These are phyloP conservation scores for Adineta ricciae DNA, from an alignment of 2,888 invertebrate genomes.

Conservation along the genomic window DNA sequence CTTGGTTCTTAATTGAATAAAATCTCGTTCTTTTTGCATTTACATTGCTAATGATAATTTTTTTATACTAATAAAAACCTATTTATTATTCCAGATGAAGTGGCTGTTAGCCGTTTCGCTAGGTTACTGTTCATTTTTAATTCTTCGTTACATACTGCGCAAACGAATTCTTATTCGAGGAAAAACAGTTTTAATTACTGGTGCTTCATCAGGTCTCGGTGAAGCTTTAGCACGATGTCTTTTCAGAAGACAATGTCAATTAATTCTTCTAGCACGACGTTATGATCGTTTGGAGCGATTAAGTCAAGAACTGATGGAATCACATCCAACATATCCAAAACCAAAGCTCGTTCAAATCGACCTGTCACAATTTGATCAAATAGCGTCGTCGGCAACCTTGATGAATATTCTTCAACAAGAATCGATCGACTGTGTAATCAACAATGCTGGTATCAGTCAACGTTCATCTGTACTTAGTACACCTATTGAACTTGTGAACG, in stretches of 20 bases:
- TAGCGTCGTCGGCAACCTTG: too few relatives aligned
- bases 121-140: neutral
- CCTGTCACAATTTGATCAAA: neutral
- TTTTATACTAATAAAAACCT: neutral
- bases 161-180: neutral
- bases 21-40: neutral
- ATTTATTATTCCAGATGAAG: neutral
- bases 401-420: neutral
- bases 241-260: conserved; percentile 3
- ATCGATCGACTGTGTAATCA: neutral
- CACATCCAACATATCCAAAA: neutral
- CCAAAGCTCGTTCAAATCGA: neutral
- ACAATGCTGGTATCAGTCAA: conserved; percentile 20
- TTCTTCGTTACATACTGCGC: neutral
- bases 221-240: neutral
- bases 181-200: conserved; percentile 20
- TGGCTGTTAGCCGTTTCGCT: neutral
- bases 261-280: conserved; percentile 9
- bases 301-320: neutral
- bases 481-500: neutral
- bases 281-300: neutral
- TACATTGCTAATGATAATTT: neutral
- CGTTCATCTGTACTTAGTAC: neutral
- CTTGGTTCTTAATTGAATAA: neutral
- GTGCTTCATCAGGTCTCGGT: conserved; percentile 5